Conservation (phyloP, 2,797 vertebrate species). For the Tympanoctomys barrerae region DNA sequence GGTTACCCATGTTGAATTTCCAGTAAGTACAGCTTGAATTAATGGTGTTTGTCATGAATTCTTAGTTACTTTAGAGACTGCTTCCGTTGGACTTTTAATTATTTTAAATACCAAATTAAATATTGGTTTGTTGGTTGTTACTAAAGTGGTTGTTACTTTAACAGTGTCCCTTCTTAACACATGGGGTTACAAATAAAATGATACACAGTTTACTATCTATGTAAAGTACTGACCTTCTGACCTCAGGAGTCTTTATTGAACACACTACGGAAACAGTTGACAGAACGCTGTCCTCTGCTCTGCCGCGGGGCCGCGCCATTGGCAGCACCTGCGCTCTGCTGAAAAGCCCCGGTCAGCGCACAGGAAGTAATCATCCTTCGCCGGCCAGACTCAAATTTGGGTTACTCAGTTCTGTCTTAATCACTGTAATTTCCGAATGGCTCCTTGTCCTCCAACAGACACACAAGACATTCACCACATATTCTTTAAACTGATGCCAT, state of each 20-base stretch:
- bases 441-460: constrained; percentile 49
- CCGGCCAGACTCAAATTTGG: not conserved
- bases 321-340: constrained; percentile 6
- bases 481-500: constrained; percentile 14
- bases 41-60: constrained; percentile 75
- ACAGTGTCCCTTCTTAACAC: constrained; percentile 74
- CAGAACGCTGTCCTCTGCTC: not conserved
- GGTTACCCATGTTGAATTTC: constrained; percentile 65
- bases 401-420: constrained; percentile 49
- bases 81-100: constrained; percentile 76
- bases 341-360: not conserved
- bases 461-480: not conserved
- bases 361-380: not conserved
- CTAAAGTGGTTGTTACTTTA: constrained; percentile 78
- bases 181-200: constrained; percentile 81
- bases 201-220: constrained; percentile 72
- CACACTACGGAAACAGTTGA: constrained; percentile 11
- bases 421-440: constrained; percentile 49
- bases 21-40: constrained; percentile 68
- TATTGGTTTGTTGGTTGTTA: constrained; percentile 76
- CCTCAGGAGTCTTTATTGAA: constrained; percentile 67
- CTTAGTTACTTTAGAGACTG: constrained; percentile 73
- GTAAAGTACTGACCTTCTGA: constrained; percentile 73
- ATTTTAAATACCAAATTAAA: constrained; percentile 78
- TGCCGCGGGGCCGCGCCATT: not conserved